These are phyloP conservation scores for Eupeodes latifasciatus DNA, from an alignment of 2,888 invertebrate genomes.

Conservation along the genomic window DNA sequence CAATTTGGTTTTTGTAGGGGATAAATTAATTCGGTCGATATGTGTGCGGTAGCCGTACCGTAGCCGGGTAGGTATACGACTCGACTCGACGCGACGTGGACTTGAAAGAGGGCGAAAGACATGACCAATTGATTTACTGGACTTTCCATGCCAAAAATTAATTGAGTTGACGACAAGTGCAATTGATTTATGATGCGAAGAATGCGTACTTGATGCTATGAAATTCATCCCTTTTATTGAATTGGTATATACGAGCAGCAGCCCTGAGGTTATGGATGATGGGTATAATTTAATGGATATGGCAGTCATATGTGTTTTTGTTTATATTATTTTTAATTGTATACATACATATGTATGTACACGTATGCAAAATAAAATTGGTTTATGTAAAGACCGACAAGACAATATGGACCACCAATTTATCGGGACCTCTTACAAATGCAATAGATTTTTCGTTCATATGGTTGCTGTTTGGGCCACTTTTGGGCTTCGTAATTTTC, in stretches of 20 bases:
- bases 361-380: conserved; percentile 20
- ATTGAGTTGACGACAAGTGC: conserved; percentile 85
- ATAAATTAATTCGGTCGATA: conserved; percentile 25
- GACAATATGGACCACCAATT: too few relatives aligned
- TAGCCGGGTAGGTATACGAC: too few relatives aligned
- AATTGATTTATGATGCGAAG: conserved; percentile 82
- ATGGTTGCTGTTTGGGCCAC: too few relatives aligned
- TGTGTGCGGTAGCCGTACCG: not conserved
- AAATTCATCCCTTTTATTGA: conserved; percentile 72
- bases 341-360: not conserved
- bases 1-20: conserved; percentile 39
- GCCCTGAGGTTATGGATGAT: conserved; percentile 40
- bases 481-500: too few relatives aligned
- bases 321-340: conserved; percentile 12
- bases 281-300: conserved; percentile 71
- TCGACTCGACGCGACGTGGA: not conserved
- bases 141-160: conserved; percentile 84
- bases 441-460: too few relatives aligned
- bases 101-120: conserved; percentile 49
- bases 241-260: conserved; percentile 49
- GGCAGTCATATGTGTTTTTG: conserved; percentile 46
- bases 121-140: conserved; percentile 82
- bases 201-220: conserved; percentile 65
- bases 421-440: too few relatives aligned
- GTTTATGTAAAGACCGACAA: too few relatives aligned